These are phyloP conservation scores for Gavia stellata DNA, from an alignment of 2,113 vertebrate species.

Conservation along the genomic window DNA sequence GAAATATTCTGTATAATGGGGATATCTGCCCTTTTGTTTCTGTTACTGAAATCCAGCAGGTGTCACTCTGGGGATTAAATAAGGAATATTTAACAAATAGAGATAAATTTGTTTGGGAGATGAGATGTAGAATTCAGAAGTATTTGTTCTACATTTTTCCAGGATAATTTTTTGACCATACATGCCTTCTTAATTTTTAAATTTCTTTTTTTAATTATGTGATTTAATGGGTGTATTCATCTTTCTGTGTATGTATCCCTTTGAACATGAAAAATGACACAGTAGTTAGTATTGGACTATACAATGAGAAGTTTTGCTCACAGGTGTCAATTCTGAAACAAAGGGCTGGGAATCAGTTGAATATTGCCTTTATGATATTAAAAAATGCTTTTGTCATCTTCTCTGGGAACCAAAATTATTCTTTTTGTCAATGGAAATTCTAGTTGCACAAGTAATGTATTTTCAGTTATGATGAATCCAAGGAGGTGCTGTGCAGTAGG, in stretches of 20 bases:
- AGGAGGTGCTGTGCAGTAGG: neutral
- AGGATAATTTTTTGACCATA: neutral
- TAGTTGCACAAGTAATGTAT: neutral
- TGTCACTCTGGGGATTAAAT: conserved; percentile 64
- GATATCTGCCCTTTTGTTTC: neutral
- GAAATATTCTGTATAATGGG: neutral
- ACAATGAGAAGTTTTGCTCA: neutral
- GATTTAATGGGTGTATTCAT: neutral
- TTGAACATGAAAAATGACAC: neutral
- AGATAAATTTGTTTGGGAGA: neutral
- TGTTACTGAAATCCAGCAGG: conserved; percentile 48
- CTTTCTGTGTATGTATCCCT: neutral
- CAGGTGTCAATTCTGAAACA: neutral
- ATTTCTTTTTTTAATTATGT: neutral
- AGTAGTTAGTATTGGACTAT: neutral
- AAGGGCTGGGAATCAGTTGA: neutral
- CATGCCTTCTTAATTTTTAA: neutral
- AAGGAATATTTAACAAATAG: neutral
- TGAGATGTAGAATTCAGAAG: neutral
- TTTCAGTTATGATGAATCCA: neutral
- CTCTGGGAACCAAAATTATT: neutral
- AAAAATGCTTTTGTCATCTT: neutral
- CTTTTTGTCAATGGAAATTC: neutral
- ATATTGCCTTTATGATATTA: neutral
- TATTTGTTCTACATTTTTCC: neutral